A percentile compares a stretch with the other conserved stretches of the same genome.
Conservation (phyloP, 2,797 vertebrate genomes). For the Chelon labrosus region DNA sequence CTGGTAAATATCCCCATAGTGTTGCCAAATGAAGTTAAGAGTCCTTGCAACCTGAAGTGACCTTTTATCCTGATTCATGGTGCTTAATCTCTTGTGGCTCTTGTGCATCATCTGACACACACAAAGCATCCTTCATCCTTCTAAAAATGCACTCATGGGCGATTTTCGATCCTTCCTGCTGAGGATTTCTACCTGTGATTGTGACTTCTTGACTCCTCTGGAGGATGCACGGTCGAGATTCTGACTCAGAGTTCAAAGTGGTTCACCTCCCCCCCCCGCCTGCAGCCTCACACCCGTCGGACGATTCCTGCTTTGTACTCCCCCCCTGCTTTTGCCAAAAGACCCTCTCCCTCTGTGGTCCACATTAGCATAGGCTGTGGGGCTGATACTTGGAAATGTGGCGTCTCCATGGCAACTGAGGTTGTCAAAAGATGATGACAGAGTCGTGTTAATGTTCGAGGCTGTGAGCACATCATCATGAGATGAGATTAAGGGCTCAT, state of each 20-base stretch:
- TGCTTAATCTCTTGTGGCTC: background rate
- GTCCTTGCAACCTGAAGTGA: slow-evolving; percentile 10
- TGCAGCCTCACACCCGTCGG: background rate
- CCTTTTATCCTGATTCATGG: background rate
- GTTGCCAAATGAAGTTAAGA: background rate
- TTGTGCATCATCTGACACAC: background rate
- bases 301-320: slow-evolving; percentile 36
- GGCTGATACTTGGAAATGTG: slow-evolving; percentile 45
- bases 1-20: background rate
- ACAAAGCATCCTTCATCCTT: background rate
- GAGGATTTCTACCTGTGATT: background rate
- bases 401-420: slow-evolving; percentile 78
- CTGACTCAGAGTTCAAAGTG: too few relatives aligned
- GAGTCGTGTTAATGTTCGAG: slow-evolving; percentile 56
- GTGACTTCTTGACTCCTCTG: background rate
- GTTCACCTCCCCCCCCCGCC: background rate
- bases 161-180: background rate
- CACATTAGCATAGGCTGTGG: slow-evolving; percentile 42
- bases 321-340: slow-evolving; percentile 2
- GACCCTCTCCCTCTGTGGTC: slow-evolving; percentile 33
- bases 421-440: slow-evolving; percentile 57
- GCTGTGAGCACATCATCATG: slow-evolving; percentile 10
- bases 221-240: too few relatives aligned
- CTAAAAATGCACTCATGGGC: background rate
- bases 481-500: slow-evolving; percentile 20